Evolutionary conservation across 2,888 invertebrate species (phyloP).

Genomic region (Drosophila paracracens): DNA sequence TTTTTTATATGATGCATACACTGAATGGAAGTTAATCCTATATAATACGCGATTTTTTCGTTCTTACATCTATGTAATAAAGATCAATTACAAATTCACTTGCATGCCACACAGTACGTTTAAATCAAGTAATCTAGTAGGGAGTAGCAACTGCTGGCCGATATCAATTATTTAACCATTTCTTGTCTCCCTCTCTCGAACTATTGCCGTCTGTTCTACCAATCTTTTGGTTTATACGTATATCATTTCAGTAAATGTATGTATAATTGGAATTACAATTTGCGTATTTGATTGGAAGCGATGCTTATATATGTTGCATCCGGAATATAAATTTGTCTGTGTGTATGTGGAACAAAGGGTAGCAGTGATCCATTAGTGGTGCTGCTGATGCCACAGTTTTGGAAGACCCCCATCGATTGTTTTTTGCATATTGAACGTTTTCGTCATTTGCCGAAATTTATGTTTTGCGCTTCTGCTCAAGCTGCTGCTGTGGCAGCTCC

Average conservation of each 20-base stretch:
- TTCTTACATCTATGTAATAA: neutral
- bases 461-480: constrained; percentile 84
- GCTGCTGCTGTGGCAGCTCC: constrained; percentile 87
- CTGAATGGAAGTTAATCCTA: constrained; percentile 14
- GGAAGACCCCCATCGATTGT: constrained; percentile 72
- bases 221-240: neutral
- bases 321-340: constrained; percentile 10
- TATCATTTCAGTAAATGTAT: constrained; percentile 26
- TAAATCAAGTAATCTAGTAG: neutral
- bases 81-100: constrained; percentile 15
- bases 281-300: constrained; percentile 44
- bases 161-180: neutral
- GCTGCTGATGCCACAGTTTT: constrained; percentile 17
- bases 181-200: neutral
- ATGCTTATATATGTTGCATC: neutral
- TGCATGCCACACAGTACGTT: neutral
- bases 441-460: constrained; percentile 54
- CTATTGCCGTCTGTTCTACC: neutral
- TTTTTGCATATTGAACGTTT: constrained; percentile 55
- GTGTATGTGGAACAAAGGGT: constrained; percentile 18
- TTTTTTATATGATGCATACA: constrained; percentile 32
- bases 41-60: constrained; percentile 12
- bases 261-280: constrained; percentile 38
- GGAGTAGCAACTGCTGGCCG: neutral
- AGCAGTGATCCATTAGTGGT: constrained; percentile 29